These are phyloP conservation scores for Proales similis DNA, from an alignment of 1,140 invertebrate species.

Conservation along the genomic window DNA sequence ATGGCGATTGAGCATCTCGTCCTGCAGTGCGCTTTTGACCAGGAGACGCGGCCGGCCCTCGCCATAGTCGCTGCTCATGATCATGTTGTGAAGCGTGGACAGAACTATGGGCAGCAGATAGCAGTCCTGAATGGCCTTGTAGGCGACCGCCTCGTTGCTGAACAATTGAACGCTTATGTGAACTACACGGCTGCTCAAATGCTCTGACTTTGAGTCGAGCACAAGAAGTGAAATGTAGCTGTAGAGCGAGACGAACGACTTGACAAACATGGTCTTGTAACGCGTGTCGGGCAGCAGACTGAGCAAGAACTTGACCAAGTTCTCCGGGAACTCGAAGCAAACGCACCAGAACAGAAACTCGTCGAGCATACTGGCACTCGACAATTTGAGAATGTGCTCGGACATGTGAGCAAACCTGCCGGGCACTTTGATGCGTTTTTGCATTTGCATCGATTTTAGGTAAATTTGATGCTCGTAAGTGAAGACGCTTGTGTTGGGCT, in stretches of 20 bases:
- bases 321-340: conserved; percentile 92
- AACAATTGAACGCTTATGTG: conserved; percentile 93
- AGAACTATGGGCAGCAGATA: conserved; percentile 88
- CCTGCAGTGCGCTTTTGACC: conserved; percentile 5
- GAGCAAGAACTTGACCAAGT: conserved; percentile 84
- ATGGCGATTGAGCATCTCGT: background rate
- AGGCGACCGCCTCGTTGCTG: conserved; percentile 79
- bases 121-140: conserved; percentile 78
- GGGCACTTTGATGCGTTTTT: conserved; percentile 3
- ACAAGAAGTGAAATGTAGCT: conserved; percentile 83
- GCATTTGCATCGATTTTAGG: conserved; percentile 8
- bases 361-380: conserved; percentile 78
- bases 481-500: background rate
- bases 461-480: conserved; percentile 3
- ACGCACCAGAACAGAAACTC: conserved; percentile 96
- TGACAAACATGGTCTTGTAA: conserved; percentile 85
- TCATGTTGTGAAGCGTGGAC: conserved; percentile 82
- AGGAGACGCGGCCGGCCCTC: background rate
- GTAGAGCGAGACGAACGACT: conserved; percentile 90
- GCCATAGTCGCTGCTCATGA: conserved; percentile 64
- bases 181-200: conserved; percentile 88
- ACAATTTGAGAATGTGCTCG: background rate
- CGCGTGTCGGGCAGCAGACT: conserved; percentile 88
- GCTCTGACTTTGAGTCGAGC: conserved; percentile 72
- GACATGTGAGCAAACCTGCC: conserved; percentile 7